Base-by-base conservation (phyloP, 2,888 invertebrate genomes). In the Myathropa florea region DNA sequence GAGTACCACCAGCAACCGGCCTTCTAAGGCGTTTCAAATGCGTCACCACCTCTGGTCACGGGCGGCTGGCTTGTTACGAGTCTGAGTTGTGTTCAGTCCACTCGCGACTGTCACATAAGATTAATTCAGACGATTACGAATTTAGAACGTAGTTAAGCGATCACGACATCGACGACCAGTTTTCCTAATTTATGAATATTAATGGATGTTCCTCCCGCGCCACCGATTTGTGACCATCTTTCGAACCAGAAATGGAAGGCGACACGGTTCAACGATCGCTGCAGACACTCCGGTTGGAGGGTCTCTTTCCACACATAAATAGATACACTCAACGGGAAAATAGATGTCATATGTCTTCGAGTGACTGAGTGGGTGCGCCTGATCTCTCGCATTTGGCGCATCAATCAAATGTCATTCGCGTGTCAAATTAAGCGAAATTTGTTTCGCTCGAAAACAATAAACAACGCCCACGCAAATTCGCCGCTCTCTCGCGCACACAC, bases 341-440 rank as follows among this genome's bases (percentile, higher is more conserved):
- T 18, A 65, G 26, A 67, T 67, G 53, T 23, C 24, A 59, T 26
- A 23, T 33, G 18, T 39, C 24, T 71, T n/a, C 26, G 24, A 55
- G n/a, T 55, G 55, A 53, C 14, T 55, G 64, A 64, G n/a, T 67
- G 53, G 28, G 65, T 79, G 77, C 6, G 18, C 57, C 63, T 30
- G 57, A 39, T 64, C 18, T 64, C n/a, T 23, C 18, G 23, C 23
- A 23, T 55, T 79, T 57, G 68, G 57, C 46, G 36, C 71, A 77
- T 80, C 71, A 84, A 80, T 84, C 71, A 84, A 77, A 63, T 18
- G 68, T 81, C 65, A 46, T 21, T 71, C 12, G 53, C 33, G 46
- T 46, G 84, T 57, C 84, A 76, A 80, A 83, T 77, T 67, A 72
- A 65, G n/a, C 30, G n/a, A 59, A 73, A 70, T 24, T 71, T 65